Base-by-base conservation (phyloP, 2,797 vertebrate species). In the Muscicapa comitata region DNA sequence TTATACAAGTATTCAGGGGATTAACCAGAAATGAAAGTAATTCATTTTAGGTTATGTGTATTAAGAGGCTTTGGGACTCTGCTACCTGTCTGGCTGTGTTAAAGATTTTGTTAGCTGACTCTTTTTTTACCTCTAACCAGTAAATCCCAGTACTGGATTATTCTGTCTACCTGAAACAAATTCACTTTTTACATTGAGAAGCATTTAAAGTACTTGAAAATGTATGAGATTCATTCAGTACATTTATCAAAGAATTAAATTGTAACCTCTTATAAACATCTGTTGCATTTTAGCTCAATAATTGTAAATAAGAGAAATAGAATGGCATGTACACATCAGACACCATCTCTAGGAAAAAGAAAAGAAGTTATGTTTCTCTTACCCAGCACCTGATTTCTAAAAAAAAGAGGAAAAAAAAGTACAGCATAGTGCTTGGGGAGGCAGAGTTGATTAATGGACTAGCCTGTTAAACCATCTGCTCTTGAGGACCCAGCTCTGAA, bases 361-460 rank as follows among this genome's bases (percentile, higher is more conserved):
- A 62, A 47, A 6, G 50, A 94, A 76, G 84, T 57, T 78, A 51
- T 15, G 91, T 87, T 94, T 91, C 81, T 97, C 91, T 93, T 77
- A 82, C 57, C 77, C 90, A 96, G 90, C 75, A 92, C 73, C 68
- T 93, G 77, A 97, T 92, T 45, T 29, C 76, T 45, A 61, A 78
- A 95, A 95, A 24, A 58, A 20, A 11, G 10, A 16, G 4, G 0
- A 0, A 1, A 25, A 67, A 86, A 78, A 93, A 43, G 61, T 59
- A 68, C 68, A 85, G 66, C 65, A 86, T n/a, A 92, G 63, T 71
- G 77, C 93, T 93, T 92, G 78, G 86, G 54, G 96, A 97, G 97
- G 92, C 90, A 62, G 67, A 62, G 23, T 68, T 98, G 98, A 98
- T 98, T 96, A 97, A 98, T 97, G 97, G 93, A 88, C 90, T 77